Conservation (phyloP, 2,888 invertebrate genomes). For the Thysanoteuthis rhombus region DNA sequence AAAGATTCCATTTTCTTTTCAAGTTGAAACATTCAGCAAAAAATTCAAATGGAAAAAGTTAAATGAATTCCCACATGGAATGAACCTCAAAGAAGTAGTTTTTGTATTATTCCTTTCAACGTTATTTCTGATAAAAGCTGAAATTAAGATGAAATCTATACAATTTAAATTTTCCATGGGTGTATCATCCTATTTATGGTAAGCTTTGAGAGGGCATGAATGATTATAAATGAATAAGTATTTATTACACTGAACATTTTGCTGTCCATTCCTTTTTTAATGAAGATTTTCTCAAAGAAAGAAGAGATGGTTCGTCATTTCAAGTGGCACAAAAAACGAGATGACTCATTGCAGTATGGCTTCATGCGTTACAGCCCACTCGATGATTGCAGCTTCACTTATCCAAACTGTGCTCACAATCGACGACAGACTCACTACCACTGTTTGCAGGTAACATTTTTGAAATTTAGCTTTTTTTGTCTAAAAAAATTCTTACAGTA, state of each 20-base stretch:
- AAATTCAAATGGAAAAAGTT: no score
- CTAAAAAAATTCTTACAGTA: not conserved
- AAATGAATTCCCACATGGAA: no score
- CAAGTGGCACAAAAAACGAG: constrained; percentile 99
- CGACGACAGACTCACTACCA: constrained; percentile 95
- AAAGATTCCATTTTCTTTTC: no score
- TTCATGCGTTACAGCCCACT: constrained; percentile 93
- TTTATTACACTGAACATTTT: not conserved
- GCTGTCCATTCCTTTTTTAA: not conserved
- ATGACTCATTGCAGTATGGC: constrained; percentile 94
- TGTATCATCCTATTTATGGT: no score
- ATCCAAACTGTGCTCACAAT: constrained; percentile 87
- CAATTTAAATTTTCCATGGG: no score
- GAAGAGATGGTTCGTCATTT: constrained; percentile 99
- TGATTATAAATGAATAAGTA: not conserved
- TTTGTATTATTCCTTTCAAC: no score
- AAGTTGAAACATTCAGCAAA: no score
- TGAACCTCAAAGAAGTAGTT: no score
- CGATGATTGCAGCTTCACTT: constrained; percentile 91
- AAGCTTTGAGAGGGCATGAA: no score
- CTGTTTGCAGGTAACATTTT: constrained; percentile 81
- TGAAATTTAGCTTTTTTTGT: no score
- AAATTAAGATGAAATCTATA: no score
- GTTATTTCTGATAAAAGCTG: no score
- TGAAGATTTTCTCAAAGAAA: constrained; percentile 89